Evolutionary conservation across 2,113 vertebrate genomes (phyloP).

Genomic region (Phalacrocorax carbo): DNA sequence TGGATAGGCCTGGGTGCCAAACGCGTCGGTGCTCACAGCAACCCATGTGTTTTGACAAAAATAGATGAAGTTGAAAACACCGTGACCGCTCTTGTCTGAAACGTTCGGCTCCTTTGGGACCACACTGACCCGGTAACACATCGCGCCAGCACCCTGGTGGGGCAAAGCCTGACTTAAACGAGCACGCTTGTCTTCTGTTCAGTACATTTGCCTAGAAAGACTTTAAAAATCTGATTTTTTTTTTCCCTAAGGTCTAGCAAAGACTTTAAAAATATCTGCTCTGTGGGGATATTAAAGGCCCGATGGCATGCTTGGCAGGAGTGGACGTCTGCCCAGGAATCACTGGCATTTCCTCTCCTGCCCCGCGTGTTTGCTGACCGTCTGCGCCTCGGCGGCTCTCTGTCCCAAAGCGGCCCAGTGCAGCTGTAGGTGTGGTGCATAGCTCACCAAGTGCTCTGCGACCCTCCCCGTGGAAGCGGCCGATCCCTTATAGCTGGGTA

Average conservation of each 20-base stretch:
- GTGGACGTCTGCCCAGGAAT: background rate
- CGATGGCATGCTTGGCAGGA: background rate
- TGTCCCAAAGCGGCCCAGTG: background rate
- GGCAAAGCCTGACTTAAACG: background rate
- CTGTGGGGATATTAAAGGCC: background rate
- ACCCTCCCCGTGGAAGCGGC: background rate
- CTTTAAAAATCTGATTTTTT: background rate
- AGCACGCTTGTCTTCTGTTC: background rate
- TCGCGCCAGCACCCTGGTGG: rapidly evolving
- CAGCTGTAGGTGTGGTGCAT: background rate
- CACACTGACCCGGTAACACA: background rate
- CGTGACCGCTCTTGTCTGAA: rapidly evolving
- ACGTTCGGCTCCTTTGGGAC: background rate
- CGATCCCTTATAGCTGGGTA: background rate
- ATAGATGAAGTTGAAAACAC: background rate
- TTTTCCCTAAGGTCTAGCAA: background rate
- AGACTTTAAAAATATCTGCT: background rate
- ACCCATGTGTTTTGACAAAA: background rate
- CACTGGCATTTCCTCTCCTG: background rate
- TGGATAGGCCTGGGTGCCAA: background rate
- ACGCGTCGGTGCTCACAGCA: background rate
- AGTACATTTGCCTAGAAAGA: background rate
- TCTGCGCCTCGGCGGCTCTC: background rate
- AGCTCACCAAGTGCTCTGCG: background rate
- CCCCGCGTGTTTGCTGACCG: background rate